These are phyloP conservation scores for Carposina sasakii DNA, from an alignment of 1,140 invertebrate genomes.

Conservation along the genomic window DNA sequence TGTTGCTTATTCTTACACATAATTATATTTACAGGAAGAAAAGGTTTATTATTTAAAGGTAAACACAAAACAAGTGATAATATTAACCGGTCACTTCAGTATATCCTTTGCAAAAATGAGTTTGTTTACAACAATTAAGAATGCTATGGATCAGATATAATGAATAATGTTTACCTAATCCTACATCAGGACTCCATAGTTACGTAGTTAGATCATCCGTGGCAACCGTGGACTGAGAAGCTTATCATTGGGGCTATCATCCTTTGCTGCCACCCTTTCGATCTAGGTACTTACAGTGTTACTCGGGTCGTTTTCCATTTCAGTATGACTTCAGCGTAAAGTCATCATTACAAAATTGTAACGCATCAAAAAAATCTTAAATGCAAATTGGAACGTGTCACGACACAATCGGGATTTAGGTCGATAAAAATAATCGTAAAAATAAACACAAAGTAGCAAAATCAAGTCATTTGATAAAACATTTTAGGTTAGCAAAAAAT, in stretches of 20 bases:
- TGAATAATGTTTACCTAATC: too few species aligned
- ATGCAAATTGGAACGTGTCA: slow-evolving; percentile 36
- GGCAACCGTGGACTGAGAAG: not conserved
- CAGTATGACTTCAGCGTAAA: slow-evolving; percentile 52
- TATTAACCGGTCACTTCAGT: not conserved
- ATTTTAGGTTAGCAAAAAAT: slow-evolving; percentile 73
- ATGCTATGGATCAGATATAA: too few species aligned
- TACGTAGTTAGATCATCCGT: too few species aligned
- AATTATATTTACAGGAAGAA: too few species aligned
- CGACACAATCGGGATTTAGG: slow-evolving; percentile 65
- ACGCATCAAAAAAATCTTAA: slow-evolving; percentile 46
- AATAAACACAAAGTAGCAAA: slow-evolving; percentile 61
- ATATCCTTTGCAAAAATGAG: not conserved
- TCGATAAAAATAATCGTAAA: slow-evolving; percentile 59
- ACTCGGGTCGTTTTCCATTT: slow-evolving; percentile 68
- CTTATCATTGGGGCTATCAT: not conserved
- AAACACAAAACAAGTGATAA: not conserved
- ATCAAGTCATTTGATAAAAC: slow-evolving; percentile 71
- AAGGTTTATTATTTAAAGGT: too few species aligned
- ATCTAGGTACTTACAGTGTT: slow-evolving; percentile 57
- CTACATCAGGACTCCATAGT: too few species aligned
- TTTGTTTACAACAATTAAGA: too few species aligned
- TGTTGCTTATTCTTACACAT: too few species aligned
- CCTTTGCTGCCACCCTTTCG: not conserved
- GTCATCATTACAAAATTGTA: slow-evolving; percentile 57